Evolutionary conservation across 2,888 invertebrate species (phyloP), one percentile per base, ranked within the genome.

Genomic region (Balanococcus diminutus): DNA sequence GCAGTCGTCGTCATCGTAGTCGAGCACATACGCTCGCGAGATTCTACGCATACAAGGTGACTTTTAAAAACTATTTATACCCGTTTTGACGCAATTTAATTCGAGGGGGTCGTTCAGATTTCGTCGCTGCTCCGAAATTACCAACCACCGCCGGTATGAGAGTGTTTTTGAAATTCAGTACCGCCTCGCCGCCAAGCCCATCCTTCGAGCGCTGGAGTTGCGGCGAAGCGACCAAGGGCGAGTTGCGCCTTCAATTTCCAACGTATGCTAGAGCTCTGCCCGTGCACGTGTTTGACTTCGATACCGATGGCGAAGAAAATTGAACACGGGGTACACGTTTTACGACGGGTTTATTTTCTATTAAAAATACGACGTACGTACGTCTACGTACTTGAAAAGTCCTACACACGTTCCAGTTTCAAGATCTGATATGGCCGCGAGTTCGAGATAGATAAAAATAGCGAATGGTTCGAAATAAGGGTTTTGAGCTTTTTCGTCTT

Each of bases 11-110:
- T 16, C 46, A 14, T 46, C n/a, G 19, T 19, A n/a, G 8, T 19
- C 56, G 19, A 56, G 19, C 25, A 67, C 67, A 67, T 28, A 16
- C 28, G 28, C 25, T 46, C 1, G n/a, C 67, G 67, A 25, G 67
- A 67, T 67, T 28, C 67, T 14, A 46, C n/a, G 14, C 61, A 61
- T 8, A n/a, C 61, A 61, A 67, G 67, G 67, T 67, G 67, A 67
- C 67, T 67, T 67, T 67, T 67, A 25, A 28, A 67, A 67, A 67
- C 67, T 67, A 67, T 67, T 67, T 67, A 28, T 67, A 67, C 67
- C 67, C 67, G 16, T 67, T 67, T 67, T 67, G 31, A 67, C 67
- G 67, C 67, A 28, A 67, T 67, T 67, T 67, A 67, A 67, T 67
- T 67, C 67, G 67, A 67, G 25, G 67, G 67, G 67, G 14, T 67